These are phyloP conservation scores for Hetaerina titia DNA, from an alignment of 2,888 invertebrate species.

Conservation along the genomic window DNA sequence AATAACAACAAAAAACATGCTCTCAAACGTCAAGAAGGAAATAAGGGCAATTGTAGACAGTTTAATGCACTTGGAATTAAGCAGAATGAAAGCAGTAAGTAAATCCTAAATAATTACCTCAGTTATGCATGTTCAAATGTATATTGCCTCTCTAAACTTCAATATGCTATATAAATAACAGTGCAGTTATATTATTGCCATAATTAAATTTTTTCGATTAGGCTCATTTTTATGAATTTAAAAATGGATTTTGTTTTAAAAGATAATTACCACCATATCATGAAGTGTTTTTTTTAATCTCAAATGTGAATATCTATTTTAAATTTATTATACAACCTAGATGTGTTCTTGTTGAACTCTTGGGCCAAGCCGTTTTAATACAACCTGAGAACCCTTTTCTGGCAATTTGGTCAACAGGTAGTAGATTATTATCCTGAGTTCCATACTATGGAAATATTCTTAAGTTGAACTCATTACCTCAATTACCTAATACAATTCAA, in stretches of 20 bases:
- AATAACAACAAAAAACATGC: conserved; percentile 83
- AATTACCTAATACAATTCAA: not conserved
- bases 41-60: conserved; percentile 86
- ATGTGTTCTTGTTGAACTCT: too few relatives aligned
- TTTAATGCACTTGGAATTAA: conserved; percentile 81
- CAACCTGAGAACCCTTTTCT: too few relatives aligned
- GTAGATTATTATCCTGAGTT: too few relatives aligned
- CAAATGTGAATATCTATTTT: too few relatives aligned
- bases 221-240: not conserved
- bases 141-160: not conserved
- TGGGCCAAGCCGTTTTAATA: too few relatives aligned
- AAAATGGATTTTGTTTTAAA: too few relatives aligned
- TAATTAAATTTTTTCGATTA: not conserved
- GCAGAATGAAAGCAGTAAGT: conserved; percentile 78
- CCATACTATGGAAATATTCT: too few relatives aligned
- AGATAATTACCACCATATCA: too few relatives aligned
- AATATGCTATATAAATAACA: not conserved
- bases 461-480: too few relatives aligned
- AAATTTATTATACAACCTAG: too few relatives aligned
- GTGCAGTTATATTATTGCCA: not conserved
- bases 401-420: too few relatives aligned
- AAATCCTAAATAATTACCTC: not conserved
- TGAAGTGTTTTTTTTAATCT: too few relatives aligned
- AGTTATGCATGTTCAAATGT: not conserved
- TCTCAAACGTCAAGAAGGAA: conserved; percentile 83